phyloP scores from a whole-genome alignment of 2,888 invertebrate genomes.

The Cordilura impudica region DNA sequence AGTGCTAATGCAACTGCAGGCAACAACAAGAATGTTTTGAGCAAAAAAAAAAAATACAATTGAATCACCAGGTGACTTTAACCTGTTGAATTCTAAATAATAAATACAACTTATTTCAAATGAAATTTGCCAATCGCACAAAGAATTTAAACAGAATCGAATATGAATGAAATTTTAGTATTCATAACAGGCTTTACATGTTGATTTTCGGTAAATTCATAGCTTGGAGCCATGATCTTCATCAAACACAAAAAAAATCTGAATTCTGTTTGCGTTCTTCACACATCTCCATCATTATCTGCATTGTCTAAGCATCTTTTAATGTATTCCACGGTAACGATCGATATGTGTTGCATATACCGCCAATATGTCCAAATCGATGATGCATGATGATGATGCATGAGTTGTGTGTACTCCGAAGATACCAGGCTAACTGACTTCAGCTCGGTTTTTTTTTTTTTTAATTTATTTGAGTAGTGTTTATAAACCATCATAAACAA shows the following conservation, averaged over 20 bases:
- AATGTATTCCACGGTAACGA: constrained; percentile 38
- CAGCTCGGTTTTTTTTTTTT: background rate
- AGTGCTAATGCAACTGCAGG: constrained; percentile 55
- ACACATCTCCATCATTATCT: constrained; percentile 31
- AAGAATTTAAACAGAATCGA: background rate
- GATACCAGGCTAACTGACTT: background rate
- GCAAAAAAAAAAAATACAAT: background rate
- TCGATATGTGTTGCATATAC: constrained; percentile 50
- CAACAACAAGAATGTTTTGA: constrained; percentile 2
- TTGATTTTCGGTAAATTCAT: constrained; percentile 18
- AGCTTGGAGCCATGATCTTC: constrained; percentile 14
- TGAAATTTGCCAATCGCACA: background rate
- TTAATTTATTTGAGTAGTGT: background rate
- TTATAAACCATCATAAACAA: constrained; percentile 60
- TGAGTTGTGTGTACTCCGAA: constrained; percentile 25
- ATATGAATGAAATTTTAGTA: background rate
- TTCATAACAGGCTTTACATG: background rate
- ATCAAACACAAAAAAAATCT: constrained; percentile 1
- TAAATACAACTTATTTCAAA: constrained; percentile 8
- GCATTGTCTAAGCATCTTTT: constrained; percentile 15
- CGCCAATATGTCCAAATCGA: constrained; percentile 54
- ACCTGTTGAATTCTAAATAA: constrained; percentile 48
- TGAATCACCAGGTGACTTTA: constrained; percentile 37
- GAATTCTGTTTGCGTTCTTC: constrained; percentile 28
- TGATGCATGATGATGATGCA: constrained; percentile 60